Conservation (phyloP, 2,888 invertebrate species). For the Perdita meconis region DNA sequence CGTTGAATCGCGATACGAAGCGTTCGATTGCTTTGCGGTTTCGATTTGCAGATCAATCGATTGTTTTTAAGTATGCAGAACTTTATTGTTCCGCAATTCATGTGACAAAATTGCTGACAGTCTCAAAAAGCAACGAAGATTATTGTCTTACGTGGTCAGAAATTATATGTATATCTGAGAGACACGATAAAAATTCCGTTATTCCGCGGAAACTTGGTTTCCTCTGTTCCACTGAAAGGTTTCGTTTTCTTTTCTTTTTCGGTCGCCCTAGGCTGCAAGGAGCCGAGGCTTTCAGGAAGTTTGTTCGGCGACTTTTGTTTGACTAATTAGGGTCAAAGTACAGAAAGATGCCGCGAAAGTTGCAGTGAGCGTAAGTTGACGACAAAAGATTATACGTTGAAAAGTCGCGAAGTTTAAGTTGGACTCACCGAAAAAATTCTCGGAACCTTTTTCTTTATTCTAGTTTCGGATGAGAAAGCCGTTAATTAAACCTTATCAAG, state of each 20-base stretch:
- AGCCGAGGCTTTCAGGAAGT: constrained; percentile 10
- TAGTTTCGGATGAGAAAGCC: no score
- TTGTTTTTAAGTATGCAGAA: not conserved
- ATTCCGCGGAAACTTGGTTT: constrained; percentile 8
- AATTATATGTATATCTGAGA: constrained; percentile 2
- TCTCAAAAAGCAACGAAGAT: not conserved
- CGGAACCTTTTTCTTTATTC: not conserved
- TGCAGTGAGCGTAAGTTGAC: constrained; percentile 4
- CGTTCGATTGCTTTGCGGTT: not conserved
- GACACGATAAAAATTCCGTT: constrained; percentile 21
- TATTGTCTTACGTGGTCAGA: not conserved
- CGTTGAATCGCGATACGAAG: constrained; percentile 5
- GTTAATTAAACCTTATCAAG: no score
- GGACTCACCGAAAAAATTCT: not conserved
- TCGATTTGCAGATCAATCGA: not conserved
- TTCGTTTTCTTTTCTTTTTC: not conserved
- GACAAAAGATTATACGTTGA: constrained; percentile 5
- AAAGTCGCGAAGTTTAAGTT: not conserved
- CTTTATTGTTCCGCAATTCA: not conserved
- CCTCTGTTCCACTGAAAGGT: constrained; percentile 13
- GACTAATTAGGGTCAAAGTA: constrained; percentile 28
- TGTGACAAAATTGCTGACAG: not conserved
- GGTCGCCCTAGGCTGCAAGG: not conserved
- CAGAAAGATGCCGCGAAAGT: constrained; percentile 6
- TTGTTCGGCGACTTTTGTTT: constrained; percentile 20